These are phyloP conservation scores for Smutsia gigantea DNA, from an alignment of 2,797 vertebrate species.

Conservation along the genomic window DNA sequence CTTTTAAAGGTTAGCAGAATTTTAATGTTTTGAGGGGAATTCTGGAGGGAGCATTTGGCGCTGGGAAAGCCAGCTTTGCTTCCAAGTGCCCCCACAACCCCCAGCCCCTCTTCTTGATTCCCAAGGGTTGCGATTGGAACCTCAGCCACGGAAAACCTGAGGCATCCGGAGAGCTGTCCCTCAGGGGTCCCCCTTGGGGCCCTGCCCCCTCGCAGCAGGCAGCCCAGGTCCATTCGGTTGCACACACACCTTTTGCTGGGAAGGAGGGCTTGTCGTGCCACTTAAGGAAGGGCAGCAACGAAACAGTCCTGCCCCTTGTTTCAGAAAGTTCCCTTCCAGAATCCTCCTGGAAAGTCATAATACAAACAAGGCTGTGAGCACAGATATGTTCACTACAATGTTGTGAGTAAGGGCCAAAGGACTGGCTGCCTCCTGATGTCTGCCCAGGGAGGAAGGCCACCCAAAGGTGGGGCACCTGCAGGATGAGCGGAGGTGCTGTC, in stretches of 20 bases:
- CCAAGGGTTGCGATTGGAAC: not conserved
- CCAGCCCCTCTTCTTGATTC: not conserved
- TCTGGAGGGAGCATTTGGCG: not conserved
- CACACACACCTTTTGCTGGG: not conserved
- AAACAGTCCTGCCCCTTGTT: not conserved
- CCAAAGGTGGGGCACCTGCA: not conserved
- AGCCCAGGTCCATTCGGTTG: not conserved
- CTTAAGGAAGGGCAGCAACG: not conserved
- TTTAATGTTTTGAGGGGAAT: not conserved
- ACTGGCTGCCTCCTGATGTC: not conserved
- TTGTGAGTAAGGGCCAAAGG: not conserved
- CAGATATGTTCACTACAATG: not conserved
- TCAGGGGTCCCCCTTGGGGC: not conserved
- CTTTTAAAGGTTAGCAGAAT: not conserved
- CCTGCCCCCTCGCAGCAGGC: not conserved
- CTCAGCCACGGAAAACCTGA: not conserved
- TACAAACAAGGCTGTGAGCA: not conserved
- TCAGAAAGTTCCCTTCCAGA: not conserved
- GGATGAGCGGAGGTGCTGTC: fast-evolving
- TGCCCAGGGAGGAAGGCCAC: not conserved
- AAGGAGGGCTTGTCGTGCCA: not conserved
- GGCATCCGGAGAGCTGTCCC: not conserved
- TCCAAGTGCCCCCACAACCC: not conserved
- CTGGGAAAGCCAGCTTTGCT: not conserved
- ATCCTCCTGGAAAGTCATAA: not conserved